These are phyloP conservation scores for Enteromius fasciolatus DNA, from an alignment of 2,797 vertebrate species.

Conservation along the genomic window DNA sequence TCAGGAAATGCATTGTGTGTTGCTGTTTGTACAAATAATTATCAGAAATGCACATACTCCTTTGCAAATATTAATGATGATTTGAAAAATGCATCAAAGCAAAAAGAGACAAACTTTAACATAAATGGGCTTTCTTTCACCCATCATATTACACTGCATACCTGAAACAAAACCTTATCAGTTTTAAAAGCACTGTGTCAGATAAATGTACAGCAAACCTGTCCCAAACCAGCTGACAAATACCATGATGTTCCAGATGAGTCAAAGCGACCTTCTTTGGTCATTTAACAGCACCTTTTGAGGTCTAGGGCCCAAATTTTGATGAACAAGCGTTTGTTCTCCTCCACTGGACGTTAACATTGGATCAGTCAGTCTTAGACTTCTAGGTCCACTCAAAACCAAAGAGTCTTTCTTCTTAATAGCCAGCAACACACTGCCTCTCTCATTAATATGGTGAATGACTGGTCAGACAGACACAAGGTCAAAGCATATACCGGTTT, in stretches of 20 bases:
- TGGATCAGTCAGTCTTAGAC: too few relatives aligned
- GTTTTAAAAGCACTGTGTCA: conserved; percentile 19
- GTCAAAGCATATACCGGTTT: too few relatives aligned
- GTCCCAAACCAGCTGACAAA: conserved; percentile 39
- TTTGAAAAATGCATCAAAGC: too few relatives aligned
- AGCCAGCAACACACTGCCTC: neutral
- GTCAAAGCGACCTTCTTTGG: neutral
- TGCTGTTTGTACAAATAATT: too few relatives aligned
- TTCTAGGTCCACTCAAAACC: too few relatives aligned
- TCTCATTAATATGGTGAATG: neutral
- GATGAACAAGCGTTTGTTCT: neutral
- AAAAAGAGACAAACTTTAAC: too few relatives aligned
- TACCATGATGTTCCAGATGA: conserved; percentile 19
- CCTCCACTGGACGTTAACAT: too few relatives aligned
- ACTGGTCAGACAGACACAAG: conserved; percentile 36
- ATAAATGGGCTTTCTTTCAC: neutral
- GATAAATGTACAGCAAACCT: conserved; percentile 32
- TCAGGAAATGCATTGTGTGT: too few relatives aligned
- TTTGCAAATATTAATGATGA: too few relatives aligned
- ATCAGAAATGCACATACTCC: too few relatives aligned
- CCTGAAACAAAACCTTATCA: conserved; percentile 19
- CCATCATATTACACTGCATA: conserved; percentile 5
- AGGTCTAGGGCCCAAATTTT: neutral
- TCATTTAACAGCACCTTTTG: neutral
- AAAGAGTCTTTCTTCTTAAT: too few relatives aligned